These are phyloP conservation scores for Andrena bucephala DNA, from an alignment of 2,888 invertebrate species.

Conservation along the genomic window DNA sequence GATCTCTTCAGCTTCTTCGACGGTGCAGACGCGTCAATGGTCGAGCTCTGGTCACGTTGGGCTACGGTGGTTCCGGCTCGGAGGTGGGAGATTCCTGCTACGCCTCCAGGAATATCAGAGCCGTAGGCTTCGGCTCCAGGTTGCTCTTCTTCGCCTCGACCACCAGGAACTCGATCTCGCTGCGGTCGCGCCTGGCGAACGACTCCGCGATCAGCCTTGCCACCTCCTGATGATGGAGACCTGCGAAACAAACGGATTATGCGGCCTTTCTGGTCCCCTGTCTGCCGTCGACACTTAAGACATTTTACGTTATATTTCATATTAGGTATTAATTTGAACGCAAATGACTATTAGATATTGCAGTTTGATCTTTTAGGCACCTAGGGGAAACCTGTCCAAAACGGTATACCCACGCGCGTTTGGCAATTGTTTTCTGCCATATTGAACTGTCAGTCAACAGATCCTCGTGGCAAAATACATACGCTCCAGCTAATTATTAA, in stretches of 20 bases:
- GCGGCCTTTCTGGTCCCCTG: not conserved
- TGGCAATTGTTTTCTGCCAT: too few species aligned
- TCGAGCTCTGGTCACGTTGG: conserved; percentile 59
- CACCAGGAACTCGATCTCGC: conserved; percentile 96
- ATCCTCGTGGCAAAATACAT: too few species aligned
- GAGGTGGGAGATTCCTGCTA: conserved; percentile 89
- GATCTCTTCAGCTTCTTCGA: conserved; percentile 22
- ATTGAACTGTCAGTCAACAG: too few species aligned
- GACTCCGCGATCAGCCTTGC: conserved; percentile 97
- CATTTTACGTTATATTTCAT: too few species aligned
- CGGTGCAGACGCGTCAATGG: conserved; percentile 40
- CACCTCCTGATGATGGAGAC: conserved; percentile 88
- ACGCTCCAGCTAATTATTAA: too few species aligned
- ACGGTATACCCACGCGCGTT: too few species aligned
- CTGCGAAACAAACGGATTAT: conserved; percentile 61
- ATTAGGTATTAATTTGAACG: too few species aligned
- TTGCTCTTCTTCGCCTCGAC: conserved; percentile 97
- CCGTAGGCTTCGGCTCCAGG: conserved; percentile 96
- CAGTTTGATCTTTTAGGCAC: too few species aligned
- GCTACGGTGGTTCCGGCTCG: conserved; percentile 83
- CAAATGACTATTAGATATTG: too few species aligned
- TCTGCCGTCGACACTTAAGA: not conserved
- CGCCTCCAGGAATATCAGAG: conserved; percentile 95
- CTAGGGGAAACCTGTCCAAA: too few species aligned
- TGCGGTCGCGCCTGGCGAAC: conserved; percentile 94